Percentiles rank a stretch among this genome's conserved stretches.
Conservation (phyloP, 2,797 vertebrate species). For the Agapornis canus region DNA sequence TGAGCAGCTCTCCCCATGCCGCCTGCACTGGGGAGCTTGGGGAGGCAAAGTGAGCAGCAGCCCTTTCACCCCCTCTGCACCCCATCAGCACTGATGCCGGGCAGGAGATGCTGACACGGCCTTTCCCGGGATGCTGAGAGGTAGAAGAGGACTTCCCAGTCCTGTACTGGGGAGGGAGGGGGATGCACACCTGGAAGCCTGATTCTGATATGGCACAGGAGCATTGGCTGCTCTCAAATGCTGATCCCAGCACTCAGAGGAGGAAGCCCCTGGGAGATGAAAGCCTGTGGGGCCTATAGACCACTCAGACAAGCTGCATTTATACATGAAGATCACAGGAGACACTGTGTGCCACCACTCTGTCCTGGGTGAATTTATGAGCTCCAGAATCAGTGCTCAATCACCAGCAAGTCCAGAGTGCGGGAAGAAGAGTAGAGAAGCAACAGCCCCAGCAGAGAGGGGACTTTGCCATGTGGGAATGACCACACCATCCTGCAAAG, state of each 20-base stretch:
- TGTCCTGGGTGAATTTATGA: not conserved
- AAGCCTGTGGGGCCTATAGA: not conserved
- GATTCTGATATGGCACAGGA: not conserved
- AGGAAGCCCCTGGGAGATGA: not conserved
- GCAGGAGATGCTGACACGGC: not conserved
- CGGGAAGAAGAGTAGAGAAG: not conserved
- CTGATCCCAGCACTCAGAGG: not conserved
- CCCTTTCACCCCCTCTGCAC: not conserved
- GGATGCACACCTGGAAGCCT: not conserved
- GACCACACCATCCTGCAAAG: not conserved
- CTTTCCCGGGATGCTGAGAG: not conserved
- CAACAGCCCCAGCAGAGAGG: not conserved
- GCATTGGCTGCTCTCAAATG: not conserved
- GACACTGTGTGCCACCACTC: not conserved
- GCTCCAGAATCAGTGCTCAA: not conserved
- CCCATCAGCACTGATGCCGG: accelerated
- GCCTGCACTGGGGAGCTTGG: not conserved
- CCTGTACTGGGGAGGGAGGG: not conserved
- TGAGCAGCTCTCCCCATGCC: not conserved
- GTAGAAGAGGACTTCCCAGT: not conserved
- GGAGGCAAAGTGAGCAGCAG: accelerated
- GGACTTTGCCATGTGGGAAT: not conserved
- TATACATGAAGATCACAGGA: not conserved
- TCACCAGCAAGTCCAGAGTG: accelerated
- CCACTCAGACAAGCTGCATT: not conserved